Percentiles rank a stretch among this genome's conserved stretches.
Evolutionary conservation across 2,888 invertebrate species (phyloP).

Genomic region (Myopa tessellatipennis): DNA sequence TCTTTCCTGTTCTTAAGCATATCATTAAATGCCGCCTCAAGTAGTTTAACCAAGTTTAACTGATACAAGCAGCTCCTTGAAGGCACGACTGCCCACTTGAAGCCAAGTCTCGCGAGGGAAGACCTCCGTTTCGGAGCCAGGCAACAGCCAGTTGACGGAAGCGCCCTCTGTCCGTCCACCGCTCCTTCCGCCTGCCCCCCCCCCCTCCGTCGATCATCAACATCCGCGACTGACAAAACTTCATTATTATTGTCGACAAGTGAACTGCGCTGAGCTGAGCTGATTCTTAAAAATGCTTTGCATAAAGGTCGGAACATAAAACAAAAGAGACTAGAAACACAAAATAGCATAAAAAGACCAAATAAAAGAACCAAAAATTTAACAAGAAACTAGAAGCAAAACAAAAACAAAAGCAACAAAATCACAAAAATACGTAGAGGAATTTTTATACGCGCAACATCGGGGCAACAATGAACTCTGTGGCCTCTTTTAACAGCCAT

Average conservation of each 20-base stretch:
- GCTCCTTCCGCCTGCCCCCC: too few relatives aligned
- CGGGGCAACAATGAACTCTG: slow-evolving; percentile 52
- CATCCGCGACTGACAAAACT: not conserved
- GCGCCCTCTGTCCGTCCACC: not conserved
- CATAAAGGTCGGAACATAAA: slow-evolving; percentile 11
- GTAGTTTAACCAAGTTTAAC: not conserved
- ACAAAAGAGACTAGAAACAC: slow-evolving; percentile 1
- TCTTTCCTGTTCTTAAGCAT: slow-evolving; percentile 32
- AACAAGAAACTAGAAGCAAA: not conserved
- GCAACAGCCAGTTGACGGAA: not conserved
- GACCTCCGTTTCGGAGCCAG: not conserved
- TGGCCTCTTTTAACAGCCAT: slow-evolving; percentile 48
- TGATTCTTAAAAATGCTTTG: slow-evolving; percentile 37
- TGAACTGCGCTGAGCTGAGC: slow-evolving; percentile 16
- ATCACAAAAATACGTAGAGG: not conserved
- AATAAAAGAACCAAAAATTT: not conserved
- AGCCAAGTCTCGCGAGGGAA: not conserved
- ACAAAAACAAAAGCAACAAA: not conserved
- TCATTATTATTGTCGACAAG: slow-evolving; percentile 34
- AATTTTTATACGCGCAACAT: slow-evolving; percentile 33
- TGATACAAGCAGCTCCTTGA: not conserved
- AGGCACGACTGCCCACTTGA: slow-evolving; percentile 19
- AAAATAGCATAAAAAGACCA: not conserved
- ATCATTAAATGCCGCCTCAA: slow-evolving; percentile 24
- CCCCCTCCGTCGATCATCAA: not conserved